Conservation (phyloP, 2,113 vertebrate genomes). For the Barnardius zonarius region DNA sequence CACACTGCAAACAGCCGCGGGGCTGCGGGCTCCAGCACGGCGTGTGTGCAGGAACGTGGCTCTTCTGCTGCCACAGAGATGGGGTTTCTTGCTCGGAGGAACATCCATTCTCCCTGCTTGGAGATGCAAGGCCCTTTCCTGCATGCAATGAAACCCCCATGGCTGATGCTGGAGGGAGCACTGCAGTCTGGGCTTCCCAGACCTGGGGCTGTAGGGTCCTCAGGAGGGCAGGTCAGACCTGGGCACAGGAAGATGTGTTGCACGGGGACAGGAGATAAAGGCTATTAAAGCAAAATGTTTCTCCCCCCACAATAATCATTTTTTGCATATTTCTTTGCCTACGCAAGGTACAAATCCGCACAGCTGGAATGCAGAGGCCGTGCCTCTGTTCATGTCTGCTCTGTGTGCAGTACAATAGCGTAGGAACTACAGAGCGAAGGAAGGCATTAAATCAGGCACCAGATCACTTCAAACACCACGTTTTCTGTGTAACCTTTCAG, state of each 20-base stretch:
- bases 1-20: conserved; percentile 36
- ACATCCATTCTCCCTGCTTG: background rate
- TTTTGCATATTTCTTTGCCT: conserved; percentile 2
- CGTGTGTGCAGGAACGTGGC: accelerated
- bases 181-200: background rate
- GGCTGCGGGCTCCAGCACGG: conserved; percentile 13
- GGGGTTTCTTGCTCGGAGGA: background rate
- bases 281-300: background rate
- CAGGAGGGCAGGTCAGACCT: background rate
- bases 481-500: conserved; percentile 37
- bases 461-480: conserved; percentile 26
- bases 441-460: background rate
- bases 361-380: background rate
- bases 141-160: accelerated
- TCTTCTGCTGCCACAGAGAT: background rate
- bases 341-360: background rate
- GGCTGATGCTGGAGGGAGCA: background rate
- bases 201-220: background rate
- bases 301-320: accelerated
- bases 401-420: background rate
- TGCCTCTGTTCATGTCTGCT: background rate
- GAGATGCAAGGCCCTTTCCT: background rate
- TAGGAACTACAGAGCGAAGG: background rate
- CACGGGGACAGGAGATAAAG: background rate
- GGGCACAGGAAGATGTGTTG: background rate